These are phyloP conservation scores for Steinernema hermaphroditum DNA, from an alignment of 2,888 invertebrate genomes.

Conservation along the genomic window DNA sequence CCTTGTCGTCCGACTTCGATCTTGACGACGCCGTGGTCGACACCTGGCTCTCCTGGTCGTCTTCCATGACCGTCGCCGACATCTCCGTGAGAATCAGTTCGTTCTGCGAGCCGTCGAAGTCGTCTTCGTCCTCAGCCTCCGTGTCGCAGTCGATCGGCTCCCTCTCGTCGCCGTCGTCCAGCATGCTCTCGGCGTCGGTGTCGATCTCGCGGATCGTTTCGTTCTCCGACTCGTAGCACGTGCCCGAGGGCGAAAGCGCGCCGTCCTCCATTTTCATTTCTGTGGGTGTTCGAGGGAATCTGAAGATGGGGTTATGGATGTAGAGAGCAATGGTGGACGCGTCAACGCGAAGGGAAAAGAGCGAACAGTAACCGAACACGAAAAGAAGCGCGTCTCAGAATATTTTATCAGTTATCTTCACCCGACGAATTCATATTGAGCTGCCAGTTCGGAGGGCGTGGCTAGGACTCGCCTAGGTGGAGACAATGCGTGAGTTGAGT, in stretches of 20 bases:
- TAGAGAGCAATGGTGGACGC: no score
- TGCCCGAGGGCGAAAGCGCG: neutral
- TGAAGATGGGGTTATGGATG: no score
- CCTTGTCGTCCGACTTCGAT: constrained; percentile 4
- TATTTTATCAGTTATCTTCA: no score
- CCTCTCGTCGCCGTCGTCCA: neutral
- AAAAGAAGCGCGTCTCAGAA: no score
- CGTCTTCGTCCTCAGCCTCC: constrained; percentile 16
- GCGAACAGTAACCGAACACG: no score
- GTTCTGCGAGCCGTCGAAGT: neutral
- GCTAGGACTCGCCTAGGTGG: constrained; percentile 37
- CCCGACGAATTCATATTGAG: no score
- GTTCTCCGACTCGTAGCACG: neutral
- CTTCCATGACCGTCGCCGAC: neutral
- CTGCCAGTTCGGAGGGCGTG: neutral
- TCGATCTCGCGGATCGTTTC: neutral
- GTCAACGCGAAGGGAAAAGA: no score
- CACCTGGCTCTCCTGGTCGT: neutral
- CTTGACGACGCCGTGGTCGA: constrained; percentile 1
- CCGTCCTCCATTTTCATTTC: neutral
- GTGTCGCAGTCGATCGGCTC: neutral
- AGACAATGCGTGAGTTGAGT: constrained; percentile 44
- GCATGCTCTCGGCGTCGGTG: neutral
- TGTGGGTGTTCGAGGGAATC: no score
- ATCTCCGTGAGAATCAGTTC: constrained; percentile 17